Evolutionary conservation across 2,888 invertebrate genomes (phyloP), one percentile per base, ranked within the genome.

Genomic region (Drosophila borealis): DNA sequence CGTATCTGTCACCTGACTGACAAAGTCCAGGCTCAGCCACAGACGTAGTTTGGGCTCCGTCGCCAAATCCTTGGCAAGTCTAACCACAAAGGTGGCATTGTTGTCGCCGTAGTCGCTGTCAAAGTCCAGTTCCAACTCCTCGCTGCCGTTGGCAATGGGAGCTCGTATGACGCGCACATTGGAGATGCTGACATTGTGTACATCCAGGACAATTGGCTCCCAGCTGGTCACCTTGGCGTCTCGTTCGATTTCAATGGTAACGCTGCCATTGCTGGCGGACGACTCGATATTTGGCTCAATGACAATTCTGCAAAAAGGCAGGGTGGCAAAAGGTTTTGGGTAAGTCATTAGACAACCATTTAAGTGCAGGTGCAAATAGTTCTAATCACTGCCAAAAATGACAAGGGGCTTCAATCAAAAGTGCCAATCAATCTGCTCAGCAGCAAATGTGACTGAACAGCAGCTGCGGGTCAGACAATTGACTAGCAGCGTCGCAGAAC

Each of bases 1-100:
- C 2, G 94, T 93, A 64, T 93, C 93, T 29, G 93, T 93, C 33
- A 95, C 89, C 67, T 92, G 90, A 36, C 94, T 94, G 3, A 89
- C 88, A 88, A 93, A 95, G 53, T 93, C 92, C 70, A 95, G 90
- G 57, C 92, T 90, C 10, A 95, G 78, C 10, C 92, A 81, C 75
- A 94, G 93, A n/a, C 72, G 79, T 25, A 91, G 60, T 25, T 84
- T 64, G 29, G 74, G 51, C 37, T 88, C 88, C 3, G 48, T 60
- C 0, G 72, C 85, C 34, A 90, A 45, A 2, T 76, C 53, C 64
- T 88, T 89, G 25, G 73, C 70, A 29, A 92, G 63, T 5, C 78
- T 86, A 14, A 92, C 81, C 21, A 91, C 79, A 77, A 91, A 93
- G 9, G 92, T 90, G 17, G 87, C 77, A 77, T 92, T 92, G 34